Evolutionary conservation across 1,140 invertebrate genomes (phyloP).

Genomic region (Drosophila littoralis): DNA sequence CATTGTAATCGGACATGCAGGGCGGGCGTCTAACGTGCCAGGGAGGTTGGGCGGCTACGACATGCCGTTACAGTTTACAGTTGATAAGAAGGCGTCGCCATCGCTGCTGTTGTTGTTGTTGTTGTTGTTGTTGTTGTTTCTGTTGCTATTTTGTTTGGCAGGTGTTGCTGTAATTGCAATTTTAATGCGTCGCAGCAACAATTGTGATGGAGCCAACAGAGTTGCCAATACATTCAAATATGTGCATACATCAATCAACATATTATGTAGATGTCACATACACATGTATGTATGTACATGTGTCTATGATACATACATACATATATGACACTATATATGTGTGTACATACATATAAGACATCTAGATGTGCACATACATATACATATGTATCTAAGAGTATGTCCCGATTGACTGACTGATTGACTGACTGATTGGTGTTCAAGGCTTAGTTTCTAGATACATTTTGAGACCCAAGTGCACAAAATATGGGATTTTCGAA

Average conservation of each 20-base stretch:
- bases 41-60: conserved; percentile 4
- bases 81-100: conserved; percentile 38
- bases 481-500: too few relatives aligned
- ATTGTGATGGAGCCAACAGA: conserved; percentile 14
- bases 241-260: too few relatives aligned
- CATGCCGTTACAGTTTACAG: conserved; percentile 34
- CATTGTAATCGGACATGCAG: conserved; percentile 46
- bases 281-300: not conserved
- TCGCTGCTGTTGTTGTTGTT: conserved; percentile 15
- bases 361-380: too few relatives aligned
- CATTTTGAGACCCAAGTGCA: too few relatives aligned
- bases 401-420: too few relatives aligned
- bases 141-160: conserved; percentile 28
- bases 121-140: conserved; percentile 13
- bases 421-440: too few relatives aligned
- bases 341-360: too few relatives aligned
- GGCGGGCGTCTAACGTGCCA: not conserved
- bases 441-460: too few relatives aligned
- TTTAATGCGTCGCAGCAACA: conserved; percentile 41
- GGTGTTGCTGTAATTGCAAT: conserved; percentile 51
- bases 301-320: not conserved
- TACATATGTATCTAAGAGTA: too few relatives aligned
- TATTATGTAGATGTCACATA: not conserved
- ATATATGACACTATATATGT: too few relatives aligned
- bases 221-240: not conserved